A percentile compares a stretch with the other conserved stretches of the same genome.
Conservation (phyloP, 2,113 vertebrate species). For the Takifugu bimaculatus region DNA sequence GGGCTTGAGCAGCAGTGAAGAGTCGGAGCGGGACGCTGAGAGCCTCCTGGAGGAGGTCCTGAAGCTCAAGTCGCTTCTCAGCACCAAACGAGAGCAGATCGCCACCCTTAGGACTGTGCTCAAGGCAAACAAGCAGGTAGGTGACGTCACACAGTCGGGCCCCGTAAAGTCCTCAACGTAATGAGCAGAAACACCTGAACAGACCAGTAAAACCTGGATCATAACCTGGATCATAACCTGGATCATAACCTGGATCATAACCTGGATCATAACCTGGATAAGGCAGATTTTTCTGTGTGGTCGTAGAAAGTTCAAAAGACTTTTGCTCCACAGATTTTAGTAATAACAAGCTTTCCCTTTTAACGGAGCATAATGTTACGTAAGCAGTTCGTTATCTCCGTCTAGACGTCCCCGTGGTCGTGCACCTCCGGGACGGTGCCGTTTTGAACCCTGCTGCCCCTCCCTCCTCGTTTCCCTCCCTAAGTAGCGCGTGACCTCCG, state of each 20-base stretch:
- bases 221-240: no score
- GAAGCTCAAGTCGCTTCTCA: conserved; percentile 82
- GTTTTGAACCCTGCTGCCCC: conserved; percentile 3
- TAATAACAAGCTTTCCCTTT: no score
- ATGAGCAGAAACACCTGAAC: no score
- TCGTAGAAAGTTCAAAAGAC: no score
- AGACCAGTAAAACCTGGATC: no score
- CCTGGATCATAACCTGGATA: no score
- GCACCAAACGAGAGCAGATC: conserved; percentile 85
- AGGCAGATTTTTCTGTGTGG: no score
- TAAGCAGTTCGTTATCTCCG: conserved; percentile 14
- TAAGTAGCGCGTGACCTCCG: conserved; percentile 31
- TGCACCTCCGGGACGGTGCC: conserved; percentile 22
- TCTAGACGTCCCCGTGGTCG: conserved; percentile 24
- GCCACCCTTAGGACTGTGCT: conserved; percentile 85
- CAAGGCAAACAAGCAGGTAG: conserved; percentile 85
- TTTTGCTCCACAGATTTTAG: no score
- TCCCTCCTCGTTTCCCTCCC: background rate
- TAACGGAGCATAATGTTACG: background rate
- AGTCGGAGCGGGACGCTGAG: conserved; percentile 76
- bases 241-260: no score
- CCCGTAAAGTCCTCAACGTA: no score
- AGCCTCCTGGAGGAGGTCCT: conserved; percentile 80
- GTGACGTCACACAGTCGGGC: background rate
- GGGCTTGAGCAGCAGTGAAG: conserved; percentile 50